Percentiles rank a stretch among this genome's conserved stretches.
Conservation (phyloP, 2,888 invertebrate genomes). For the Crioceris asparagi region DNA sequence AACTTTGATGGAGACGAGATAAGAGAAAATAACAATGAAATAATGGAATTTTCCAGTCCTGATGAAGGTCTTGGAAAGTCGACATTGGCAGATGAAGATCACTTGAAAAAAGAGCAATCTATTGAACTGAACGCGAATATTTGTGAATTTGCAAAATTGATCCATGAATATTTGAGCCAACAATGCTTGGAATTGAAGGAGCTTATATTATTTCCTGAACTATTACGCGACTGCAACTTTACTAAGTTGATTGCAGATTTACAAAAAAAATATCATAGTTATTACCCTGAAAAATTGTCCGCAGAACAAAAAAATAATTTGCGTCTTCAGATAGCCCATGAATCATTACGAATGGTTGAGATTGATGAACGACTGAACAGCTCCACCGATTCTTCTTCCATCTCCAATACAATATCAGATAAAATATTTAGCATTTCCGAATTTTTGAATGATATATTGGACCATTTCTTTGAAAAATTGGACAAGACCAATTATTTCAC, state of each 20-base stretch:
- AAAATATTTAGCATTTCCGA: conserved; percentile 32
- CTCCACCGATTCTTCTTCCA: conserved; percentile 16
- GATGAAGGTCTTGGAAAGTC: too few species aligned
- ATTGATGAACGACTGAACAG: conserved; percentile 20
- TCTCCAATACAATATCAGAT: conserved; percentile 25
- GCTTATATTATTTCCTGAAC: conserved; percentile 32
- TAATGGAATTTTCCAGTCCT: too few species aligned
- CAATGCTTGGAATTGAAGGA: conserved; percentile 31
- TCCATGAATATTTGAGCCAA: conserved; percentile 29
- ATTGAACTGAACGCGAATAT: conserved; percentile 15
- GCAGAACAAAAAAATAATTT: conserved; percentile 28
- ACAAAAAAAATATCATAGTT: conserved; percentile 22
- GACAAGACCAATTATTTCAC: conserved; percentile 12
- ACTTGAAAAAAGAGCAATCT: too few species aligned
- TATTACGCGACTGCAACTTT: conserved; percentile 27
- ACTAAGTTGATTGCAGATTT: conserved; percentile 26
- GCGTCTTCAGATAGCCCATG: conserved; percentile 21
- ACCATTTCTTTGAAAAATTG: conserved; percentile 27
- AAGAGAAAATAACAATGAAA: too few species aligned
- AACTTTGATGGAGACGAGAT: too few species aligned
- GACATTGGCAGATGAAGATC: too few species aligned
- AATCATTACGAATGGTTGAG: conserved; percentile 24
- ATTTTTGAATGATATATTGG: conserved; percentile 32
- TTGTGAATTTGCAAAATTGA: conserved; percentile 21
- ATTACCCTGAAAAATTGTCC: conserved; percentile 21